Percentiles rank a stretch among this genome's conserved stretches.
phyloP scores from a whole-genome alignment of 2,888 invertebrate genomes.

The Crossocerus cetratus region DNA sequence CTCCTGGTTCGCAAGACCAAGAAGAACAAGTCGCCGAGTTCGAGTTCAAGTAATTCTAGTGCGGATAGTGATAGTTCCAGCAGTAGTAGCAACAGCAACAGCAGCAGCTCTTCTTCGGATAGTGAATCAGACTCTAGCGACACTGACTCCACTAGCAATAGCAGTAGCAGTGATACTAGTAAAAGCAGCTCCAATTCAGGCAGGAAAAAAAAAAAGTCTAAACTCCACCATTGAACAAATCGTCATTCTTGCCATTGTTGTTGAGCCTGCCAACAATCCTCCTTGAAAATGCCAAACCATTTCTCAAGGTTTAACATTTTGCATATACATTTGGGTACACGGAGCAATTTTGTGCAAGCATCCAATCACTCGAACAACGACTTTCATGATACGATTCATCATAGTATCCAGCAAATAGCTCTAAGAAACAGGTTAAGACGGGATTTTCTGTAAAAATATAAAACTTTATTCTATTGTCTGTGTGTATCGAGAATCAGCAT shows the following conservation, averaged over 20 bases:
- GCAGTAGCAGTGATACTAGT: slow-evolving; percentile 59
- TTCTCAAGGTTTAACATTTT: too few relatives aligned
- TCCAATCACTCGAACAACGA: too few relatives aligned
- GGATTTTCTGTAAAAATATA: slow-evolving; percentile 1
- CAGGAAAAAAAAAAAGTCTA: too few relatives aligned
- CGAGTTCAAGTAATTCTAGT: slow-evolving; percentile 59
- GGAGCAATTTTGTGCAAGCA: too few relatives aligned
- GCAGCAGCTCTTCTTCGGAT: slow-evolving; percentile 68
- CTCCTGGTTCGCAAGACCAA: slow-evolving; percentile 55
- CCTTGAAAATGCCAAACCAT: too few relatives aligned
- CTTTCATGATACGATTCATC: too few relatives aligned
- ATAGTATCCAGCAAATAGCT: too few relatives aligned
- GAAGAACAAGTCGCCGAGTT: slow-evolving; percentile 57
- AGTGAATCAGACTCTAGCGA: slow-evolving; percentile 70
- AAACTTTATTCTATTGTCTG: slow-evolving; percentile 7
- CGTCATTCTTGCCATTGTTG: neutral
- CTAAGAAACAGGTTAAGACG: too few relatives aligned
- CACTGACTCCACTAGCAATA: slow-evolving; percentile 64
- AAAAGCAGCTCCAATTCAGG: slow-evolving; percentile 45
- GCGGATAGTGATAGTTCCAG: slow-evolving; percentile 58
- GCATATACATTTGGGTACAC: too few relatives aligned
- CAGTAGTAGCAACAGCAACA: slow-evolving; percentile 56
- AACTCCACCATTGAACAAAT: neutral
- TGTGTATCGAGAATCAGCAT: neutral
- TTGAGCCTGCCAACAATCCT: too few relatives aligned